Percentiles rank a stretch among this genome's conserved stretches.
phyloP scores from a whole-genome alignment of 2,888 invertebrate species.

The Drosophila prostipennis region DNA sequence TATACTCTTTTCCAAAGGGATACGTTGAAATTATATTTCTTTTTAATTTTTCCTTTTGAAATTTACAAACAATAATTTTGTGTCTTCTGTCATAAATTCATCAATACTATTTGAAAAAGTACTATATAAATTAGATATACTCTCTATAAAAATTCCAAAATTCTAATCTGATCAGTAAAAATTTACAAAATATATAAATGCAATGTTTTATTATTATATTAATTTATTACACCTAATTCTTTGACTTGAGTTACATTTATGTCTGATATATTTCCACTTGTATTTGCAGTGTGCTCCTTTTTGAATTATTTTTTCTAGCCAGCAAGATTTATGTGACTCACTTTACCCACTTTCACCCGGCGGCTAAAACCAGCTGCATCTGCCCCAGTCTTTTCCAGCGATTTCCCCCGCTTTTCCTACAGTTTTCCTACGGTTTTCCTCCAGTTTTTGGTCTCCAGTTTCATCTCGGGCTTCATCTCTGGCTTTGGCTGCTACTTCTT shows the following conservation, averaged over 20 bases:
- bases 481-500: constrained; percentile 34
- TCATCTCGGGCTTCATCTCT: constrained; percentile 39
- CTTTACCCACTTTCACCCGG: constrained; percentile 42
- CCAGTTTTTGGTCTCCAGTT: constrained; percentile 4
- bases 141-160: too few relatives aligned
- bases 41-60: too few relatives aligned
- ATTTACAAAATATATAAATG: not conserved
- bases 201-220: not conserved
- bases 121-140: too few relatives aligned
- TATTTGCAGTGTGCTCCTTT: constrained; percentile 7
- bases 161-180: not conserved
- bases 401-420: not conserved
- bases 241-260: not conserved
- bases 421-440: not conserved
- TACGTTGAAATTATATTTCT: not conserved
- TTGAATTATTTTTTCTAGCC: constrained; percentile 34
- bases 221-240: not conserved
- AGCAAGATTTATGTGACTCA: constrained; percentile 64
- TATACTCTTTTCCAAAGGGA: not conserved
- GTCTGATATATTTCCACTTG: not conserved
- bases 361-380: constrained; percentile 30
- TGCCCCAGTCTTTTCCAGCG: constrained; percentile 16
- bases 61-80: too few relatives aligned
- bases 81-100: too few relatives aligned
- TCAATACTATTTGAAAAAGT: too few relatives aligned